Evolutionary conservation across 2,888 invertebrate species (phyloP), one percentile per base, ranked within the genome.

Genomic region (Erebia ligea): DNA sequence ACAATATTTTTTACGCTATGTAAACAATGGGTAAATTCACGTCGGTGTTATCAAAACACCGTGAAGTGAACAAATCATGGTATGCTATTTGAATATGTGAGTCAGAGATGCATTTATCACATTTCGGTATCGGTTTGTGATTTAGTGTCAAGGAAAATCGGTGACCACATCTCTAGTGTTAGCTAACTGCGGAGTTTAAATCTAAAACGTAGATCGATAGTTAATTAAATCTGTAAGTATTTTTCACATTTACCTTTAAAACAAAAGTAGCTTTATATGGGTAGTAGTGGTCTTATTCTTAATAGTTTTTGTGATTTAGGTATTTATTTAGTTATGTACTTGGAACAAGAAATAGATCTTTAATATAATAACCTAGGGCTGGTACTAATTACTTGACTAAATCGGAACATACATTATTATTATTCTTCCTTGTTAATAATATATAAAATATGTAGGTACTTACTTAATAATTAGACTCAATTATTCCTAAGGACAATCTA

Each of bases 101-200:
- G 80, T 86, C 86, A 83, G 76, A 82, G 81, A 75, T 76, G 80
- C 76, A 79, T 82, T 79, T 82, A 80, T 78, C 82, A 79, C 77
- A 75, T 73, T 82, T 84, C 80, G 80, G 71, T 77, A 76, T 76
- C 72, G 71, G 82, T 79, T 82, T 78, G 79, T 84, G 83, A 84
- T 87, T 84, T 83, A 81, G 86, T 85, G 86, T 82, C 88, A 88
- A 88, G 89, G 88, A 81, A 75, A 83, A 71, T 72, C 81, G 79
- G 78, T 76, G 77, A 75, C 76, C 74, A 72, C 75, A 72, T 75
- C 52, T 69, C 65, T 48, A 65, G 68, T 73, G 68, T 69, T 76
- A 74, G 67, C 71, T 71, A 17, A 62, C 59, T 63, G 63, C 66
- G 61, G 58, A 52, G 50, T 45, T 59, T 19, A 59, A 69, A 52